A percentile compares a stretch with the other conserved stretches of the same genome.
These are phyloP conservation scores for Narcine bancroftii DNA, from an alignment of 2,113 vertebrate species.

Conservation along the genomic window DNA sequence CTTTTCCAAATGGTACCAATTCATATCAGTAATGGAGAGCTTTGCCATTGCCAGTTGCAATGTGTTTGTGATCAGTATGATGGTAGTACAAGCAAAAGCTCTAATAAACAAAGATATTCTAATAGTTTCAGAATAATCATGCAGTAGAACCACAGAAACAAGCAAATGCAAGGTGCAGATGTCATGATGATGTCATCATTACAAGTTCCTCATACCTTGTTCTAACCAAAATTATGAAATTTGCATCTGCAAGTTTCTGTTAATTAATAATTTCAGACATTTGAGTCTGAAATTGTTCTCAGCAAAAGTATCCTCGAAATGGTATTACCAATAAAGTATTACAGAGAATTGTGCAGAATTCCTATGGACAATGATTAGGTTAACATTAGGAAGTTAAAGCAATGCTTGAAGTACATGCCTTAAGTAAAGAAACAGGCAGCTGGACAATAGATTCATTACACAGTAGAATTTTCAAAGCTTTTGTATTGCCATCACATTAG, in stretches of 20 bases:
- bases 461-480: not conserved
- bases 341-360: not conserved
- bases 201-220: not conserved
- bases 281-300: not conserved
- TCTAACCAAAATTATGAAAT: not conserved
- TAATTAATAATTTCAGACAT: not conserved
- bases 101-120: not conserved
- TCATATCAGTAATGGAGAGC: too few relatives aligned
- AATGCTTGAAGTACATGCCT: conserved; percentile 27
- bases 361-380: not conserved
- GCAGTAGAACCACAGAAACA: too few relatives aligned
- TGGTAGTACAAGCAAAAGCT: not conserved
- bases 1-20: too few relatives aligned
- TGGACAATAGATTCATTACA: not conserved
- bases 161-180: too few relatives aligned
- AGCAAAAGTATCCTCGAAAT: not conserved
- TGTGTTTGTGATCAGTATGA: not conserved
- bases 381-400: conserved; percentile 19
- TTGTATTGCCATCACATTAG: conserved; percentile 17
- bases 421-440: not conserved
- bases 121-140: not conserved
- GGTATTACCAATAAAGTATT: not conserved
- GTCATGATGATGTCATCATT: not conserved
- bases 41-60: not conserved
- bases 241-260: not conserved